Conservation (phyloP, 2,888 invertebrate species). For the Bimastos eiseni region DNA sequence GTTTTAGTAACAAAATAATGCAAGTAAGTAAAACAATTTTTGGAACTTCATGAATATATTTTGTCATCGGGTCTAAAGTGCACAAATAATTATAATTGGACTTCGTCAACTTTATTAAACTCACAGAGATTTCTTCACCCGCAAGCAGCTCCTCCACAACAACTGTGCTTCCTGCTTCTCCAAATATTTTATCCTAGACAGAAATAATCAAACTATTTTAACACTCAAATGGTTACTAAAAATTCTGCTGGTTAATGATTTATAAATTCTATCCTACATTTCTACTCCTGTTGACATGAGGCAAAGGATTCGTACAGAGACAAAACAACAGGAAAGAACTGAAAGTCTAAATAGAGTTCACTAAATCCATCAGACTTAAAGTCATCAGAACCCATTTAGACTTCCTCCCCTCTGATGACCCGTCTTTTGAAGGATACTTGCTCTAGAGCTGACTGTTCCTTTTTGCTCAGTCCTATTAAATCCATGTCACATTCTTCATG, state of each 20-base stretch:
- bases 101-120: constrained; percentile 50
- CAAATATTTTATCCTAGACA: constrained; percentile 73
- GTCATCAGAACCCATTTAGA: too few relatives aligned
- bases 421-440: too few relatives aligned
- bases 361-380: too few relatives aligned
- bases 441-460: too few relatives aligned
- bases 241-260: too few relatives aligned
- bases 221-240: background rate
- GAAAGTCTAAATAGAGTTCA: too few relatives aligned
- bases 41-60: background rate
- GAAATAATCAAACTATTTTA: background rate
- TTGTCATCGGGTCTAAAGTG: background rate
- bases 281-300: too few relatives aligned
- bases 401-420: too few relatives aligned
- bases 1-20: background rate
- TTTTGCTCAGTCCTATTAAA: too few relatives aligned
- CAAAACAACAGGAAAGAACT: background rate
- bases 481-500: too few relatives aligned
- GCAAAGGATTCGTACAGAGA: background rate
- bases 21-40: background rate
- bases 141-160: constrained; percentile 86
- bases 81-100: background rate
- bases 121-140: constrained; percentile 92
- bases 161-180: constrained; percentile 79
- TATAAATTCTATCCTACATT: too few relatives aligned